Base-by-base conservation (phyloP, 2,888 invertebrate species). In the Heteromyza rotundicornis region DNA sequence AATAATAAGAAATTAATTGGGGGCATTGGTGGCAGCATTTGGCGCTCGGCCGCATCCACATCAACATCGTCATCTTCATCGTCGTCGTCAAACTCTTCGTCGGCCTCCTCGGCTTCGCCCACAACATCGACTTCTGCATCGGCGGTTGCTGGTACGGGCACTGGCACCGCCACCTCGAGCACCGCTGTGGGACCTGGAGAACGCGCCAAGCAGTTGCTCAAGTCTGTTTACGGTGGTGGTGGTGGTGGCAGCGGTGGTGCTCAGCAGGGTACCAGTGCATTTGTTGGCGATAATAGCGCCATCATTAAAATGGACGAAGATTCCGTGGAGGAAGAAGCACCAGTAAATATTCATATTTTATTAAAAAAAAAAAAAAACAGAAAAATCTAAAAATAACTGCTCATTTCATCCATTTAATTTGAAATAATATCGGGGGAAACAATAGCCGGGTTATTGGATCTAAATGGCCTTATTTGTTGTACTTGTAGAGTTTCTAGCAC, bases 21-120 rank as follows among this genome's bases (percentile, higher is more conserved):
- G 65, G 77, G 70, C 67, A 71, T 76, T 58, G 78, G 78, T 64
- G 75, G 74, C 64, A 73, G 73, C 68, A 74, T 80, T 70, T 79
- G 79, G 79, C 80, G 77, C 32, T 71, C 80, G 14, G 78, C 77
- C 24, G 74, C 79, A 24, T 80, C 79, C 57, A 74, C 66, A 57
- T 74, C 64, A 17, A 68, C 77, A 51, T 64, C 64, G 12, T 64
- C 60, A 51, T 59, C 68, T 55, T 60, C 63, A 22, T 64, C 67
- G n/a, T 70, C 78, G 50, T 70, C 74, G 53, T 67, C 68, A 49
- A 68, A 73, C 57, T 65, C 72, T 22, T 63, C 66, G 19, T 64
- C 77, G 63, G 63, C 58, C 65, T 64, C 57, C 67, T 64, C 58
- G 35, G 55, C 64, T 47, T 60, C 64, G 20, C 60, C 67, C 57